Conservation (phyloP, 2,797 vertebrate genomes). For the Synaphobranchus kaupii region DNA sequence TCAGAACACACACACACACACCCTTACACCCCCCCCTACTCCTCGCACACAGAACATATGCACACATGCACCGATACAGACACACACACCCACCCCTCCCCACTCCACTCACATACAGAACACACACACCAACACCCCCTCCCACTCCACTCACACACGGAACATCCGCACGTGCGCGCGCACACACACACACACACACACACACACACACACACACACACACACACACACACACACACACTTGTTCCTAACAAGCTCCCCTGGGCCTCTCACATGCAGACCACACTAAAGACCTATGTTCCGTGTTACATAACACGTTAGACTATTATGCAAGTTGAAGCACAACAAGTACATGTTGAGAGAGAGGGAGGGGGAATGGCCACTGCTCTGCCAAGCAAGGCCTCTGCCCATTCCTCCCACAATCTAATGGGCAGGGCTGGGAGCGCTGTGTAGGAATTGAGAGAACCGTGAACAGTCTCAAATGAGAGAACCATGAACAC, state of each 20-base stretch:
- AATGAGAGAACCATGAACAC: not conserved
- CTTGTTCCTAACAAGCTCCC: not conserved
- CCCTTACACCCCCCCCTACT: not conserved
- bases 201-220: not conserved
- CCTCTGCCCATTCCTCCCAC: not conserved
- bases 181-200: not conserved
- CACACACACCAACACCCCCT: not conserved
- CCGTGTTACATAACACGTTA: slow-evolving; percentile 22
- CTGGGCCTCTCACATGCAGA: slow-evolving; percentile 10
- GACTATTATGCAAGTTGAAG: slow-evolving; percentile 8
- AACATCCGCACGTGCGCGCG: not conserved
- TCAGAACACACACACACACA: not conserved
- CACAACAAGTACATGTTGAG: not conserved
- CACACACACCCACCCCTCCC: not conserved
- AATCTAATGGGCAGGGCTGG: not conserved
- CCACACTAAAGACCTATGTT: slow-evolving; percentile 3
- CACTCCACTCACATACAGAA: not conserved
- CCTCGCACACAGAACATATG: not conserved
- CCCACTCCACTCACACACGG: not conserved
- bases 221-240: not conserved
- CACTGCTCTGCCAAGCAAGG: not conserved
- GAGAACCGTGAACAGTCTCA: not conserved
- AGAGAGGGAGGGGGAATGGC: not conserved
- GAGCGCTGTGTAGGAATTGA: not conserved
- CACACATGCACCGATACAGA: not conserved